A percentile compares a stretch with the other conserved stretches of the same genome.
Conservation (phyloP, 2,113 vertebrate species). For the Triplophysa tibetana region DNA sequence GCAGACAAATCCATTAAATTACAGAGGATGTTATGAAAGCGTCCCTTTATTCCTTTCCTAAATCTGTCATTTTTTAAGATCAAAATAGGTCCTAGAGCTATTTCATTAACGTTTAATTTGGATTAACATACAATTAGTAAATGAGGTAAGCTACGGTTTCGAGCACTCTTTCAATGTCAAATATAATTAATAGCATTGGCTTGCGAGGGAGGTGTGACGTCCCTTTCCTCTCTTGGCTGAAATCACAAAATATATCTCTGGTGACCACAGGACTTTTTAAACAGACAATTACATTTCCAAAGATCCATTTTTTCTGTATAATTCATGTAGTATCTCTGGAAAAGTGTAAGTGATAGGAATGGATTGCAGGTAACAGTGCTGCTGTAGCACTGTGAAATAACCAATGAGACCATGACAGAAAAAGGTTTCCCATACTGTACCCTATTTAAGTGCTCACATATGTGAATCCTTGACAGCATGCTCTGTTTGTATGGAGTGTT, state of each 20-base stretch:
- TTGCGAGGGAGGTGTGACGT: not conserved
- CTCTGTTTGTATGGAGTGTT: conserved; percentile 25
- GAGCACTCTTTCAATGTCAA: not conserved
- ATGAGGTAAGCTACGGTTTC: conserved; percentile 1
- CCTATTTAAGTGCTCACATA: conserved; percentile 45
- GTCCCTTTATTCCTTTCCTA: not conserved
- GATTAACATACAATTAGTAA: conserved; percentile 36
- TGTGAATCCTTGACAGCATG: conserved; percentile 31
- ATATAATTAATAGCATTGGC: conserved; percentile 3
- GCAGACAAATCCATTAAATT: not conserved
- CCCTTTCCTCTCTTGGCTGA: not conserved
- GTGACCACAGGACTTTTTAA: conserved; percentile 1
- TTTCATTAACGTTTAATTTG: not conserved
- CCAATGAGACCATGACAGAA: conserved; percentile 2
- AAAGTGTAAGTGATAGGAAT: not conserved
- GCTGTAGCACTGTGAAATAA: not conserved
- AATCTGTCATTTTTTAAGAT: conserved; percentile 15
- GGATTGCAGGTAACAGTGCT: not conserved
- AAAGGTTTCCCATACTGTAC: conserved; percentile 26
- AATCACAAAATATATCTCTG: not conserved
- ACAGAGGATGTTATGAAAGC: not conserved
- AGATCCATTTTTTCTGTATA: not conserved
- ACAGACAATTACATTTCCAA: conserved; percentile 31
- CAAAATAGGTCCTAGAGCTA: not conserved
- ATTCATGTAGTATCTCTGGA: not conserved